A percentile compares a stretch with the other conserved stretches of the same genome.
phyloP scores from a whole-genome alignment of 2,797 vertebrate genomes.

The Synanceia verrucosa region DNA sequence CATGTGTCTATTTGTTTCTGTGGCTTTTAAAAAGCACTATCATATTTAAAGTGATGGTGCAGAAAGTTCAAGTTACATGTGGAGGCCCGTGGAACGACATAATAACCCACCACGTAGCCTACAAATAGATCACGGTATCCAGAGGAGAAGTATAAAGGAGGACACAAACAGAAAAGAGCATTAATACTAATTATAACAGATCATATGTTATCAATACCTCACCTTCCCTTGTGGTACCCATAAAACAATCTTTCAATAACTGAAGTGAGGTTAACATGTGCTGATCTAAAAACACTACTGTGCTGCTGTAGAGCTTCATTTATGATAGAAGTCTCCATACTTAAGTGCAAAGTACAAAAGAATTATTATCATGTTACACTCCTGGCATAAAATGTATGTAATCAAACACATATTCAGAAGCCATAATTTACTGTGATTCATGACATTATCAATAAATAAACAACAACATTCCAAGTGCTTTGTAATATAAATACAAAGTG shows the following conservation, averaged over 20 bases:
- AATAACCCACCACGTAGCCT: constrained; percentile 46
- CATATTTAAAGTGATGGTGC: constrained; percentile 57
- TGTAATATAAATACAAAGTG: constrained; percentile 52
- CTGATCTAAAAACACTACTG: constrained; percentile 27
- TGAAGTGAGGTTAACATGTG: constrained; percentile 27
- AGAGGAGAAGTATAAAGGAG: constrained; percentile 40
- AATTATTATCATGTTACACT: constrained; percentile 22
- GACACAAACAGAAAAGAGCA: constrained; percentile 49
- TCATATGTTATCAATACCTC: constrained; percentile 44
- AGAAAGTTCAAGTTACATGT: constrained; percentile 69
- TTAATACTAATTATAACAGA: constrained; percentile 42
- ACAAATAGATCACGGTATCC: constrained; percentile 68
- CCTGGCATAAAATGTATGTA: constrained; percentile 14
- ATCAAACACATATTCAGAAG: constrained; percentile 38
- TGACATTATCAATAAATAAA: constrained; percentile 35
- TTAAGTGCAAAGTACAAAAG: constrained; percentile 60
- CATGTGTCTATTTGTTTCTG: constrained; percentile 15
- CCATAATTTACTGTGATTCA: constrained; percentile 29
- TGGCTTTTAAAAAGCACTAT: constrained; percentile 37
- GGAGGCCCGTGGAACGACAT: constrained; percentile 52
- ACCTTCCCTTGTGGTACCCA: constrained; percentile 8
- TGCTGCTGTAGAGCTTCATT: constrained; percentile 30
- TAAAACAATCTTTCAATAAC: constrained; percentile 1
- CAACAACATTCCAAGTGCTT: constrained; percentile 39
- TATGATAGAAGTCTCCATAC: constrained; percentile 54